Evolutionary conservation across 2,113 vertebrate genomes (phyloP), one percentile per base, ranked within the genome.

Genomic region (Glaucidium brasilianum): DNA sequence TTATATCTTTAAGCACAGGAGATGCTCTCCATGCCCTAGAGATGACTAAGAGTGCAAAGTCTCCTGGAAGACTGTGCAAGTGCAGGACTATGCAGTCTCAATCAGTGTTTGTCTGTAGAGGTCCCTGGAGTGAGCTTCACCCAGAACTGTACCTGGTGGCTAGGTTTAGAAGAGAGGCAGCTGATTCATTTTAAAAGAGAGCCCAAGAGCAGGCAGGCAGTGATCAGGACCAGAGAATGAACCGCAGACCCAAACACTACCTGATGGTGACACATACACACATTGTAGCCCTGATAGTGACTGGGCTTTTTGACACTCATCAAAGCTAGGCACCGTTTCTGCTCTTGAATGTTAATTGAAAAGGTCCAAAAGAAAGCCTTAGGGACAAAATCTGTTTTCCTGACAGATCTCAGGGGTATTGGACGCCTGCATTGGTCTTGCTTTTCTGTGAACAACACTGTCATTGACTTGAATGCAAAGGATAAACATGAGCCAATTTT

Each of bases 141-240:
- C 15, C 35, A 83, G 71, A 85, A 43, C 12, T 22, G 9, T 47
- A 45, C 13, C 66, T 15, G 1, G 5, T 18, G 2, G 15, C 75
- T 82, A 76, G 20, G 12, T 45, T 74, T 45, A 67, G 37, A 83
- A 96, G 27, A 62, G 11, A 18, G 43, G n/a, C 5, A 68, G 49
- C 3, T 85, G 39, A 64, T 7, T 64, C 32, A 21, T n/a, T 66
- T 30, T 66, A n/a, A 94, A 80, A 52, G 26, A 27, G 14, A 85
- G 11, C 20, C 15, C 55, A 87, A 16, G 35, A 75, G 9, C 26
- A 69, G 25, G 9, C 35, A 66, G 76, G 49, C 22, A 55, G 20
- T 15, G 15, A 29, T 7, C 0, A 0, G 47, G 37, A 69, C 64
- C n/a, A 50, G n/a, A 0, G 6, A 18, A 62, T 5, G 53, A 83